These are phyloP conservation scores for Neogale vison DNA, from an alignment of 2,113 vertebrate species.

Conservation along the genomic window DNA sequence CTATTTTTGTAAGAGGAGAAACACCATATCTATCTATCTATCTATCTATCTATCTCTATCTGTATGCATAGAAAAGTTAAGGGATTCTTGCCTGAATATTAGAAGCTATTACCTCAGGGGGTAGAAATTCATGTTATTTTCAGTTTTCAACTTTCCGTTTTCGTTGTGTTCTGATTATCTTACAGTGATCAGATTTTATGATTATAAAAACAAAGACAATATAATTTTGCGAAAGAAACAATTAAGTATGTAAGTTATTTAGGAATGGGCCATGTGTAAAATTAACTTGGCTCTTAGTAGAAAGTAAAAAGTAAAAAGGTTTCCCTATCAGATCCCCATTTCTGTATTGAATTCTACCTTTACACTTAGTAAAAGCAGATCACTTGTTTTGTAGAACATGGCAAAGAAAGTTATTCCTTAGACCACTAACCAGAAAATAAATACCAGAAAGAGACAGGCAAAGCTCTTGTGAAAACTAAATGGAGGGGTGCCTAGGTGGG, in stretches of 20 bases:
- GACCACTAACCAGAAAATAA: background rate
- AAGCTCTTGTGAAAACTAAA: background rate
- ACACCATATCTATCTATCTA: background rate
- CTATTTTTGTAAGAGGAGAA: background rate
- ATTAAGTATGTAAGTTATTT: background rate
- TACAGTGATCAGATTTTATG: background rate
- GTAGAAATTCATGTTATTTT: background rate
- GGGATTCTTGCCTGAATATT: background rate
- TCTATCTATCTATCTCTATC: background rate
- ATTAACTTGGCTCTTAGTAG: background rate
- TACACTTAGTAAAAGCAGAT: background rate
- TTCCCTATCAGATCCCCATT: background rate
- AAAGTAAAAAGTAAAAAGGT: background rate
- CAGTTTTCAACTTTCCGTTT: background rate
- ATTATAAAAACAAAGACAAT: background rate
- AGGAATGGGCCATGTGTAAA: background rate
- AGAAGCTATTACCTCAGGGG: background rate
- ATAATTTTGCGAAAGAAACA: background rate
- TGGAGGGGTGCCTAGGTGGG: background rate
- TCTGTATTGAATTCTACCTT: background rate
- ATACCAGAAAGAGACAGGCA: background rate
- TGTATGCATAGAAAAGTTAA: background rate
- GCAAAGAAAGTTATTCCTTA: background rate
- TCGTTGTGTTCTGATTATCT: constrained; percentile 21
- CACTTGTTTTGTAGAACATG: background rate